Base-by-base conservation (phyloP, 2,113 vertebrate species). In the Grantiella picta region DNA sequence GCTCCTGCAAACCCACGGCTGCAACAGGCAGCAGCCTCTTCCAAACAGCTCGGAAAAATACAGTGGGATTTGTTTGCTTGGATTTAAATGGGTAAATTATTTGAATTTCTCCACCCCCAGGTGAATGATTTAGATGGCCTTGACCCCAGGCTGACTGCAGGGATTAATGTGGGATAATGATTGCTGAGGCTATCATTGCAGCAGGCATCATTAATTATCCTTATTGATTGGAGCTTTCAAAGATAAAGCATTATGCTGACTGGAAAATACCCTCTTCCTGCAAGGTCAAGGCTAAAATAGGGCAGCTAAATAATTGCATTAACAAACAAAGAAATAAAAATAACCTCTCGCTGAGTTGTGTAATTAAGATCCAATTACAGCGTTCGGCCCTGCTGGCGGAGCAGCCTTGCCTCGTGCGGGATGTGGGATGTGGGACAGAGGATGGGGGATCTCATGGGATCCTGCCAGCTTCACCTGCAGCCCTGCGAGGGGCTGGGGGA, bases 181-280 rank as follows among this genome's bases (percentile, higher is more conserved):
- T 99, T 99, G 99, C 99, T 99, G 98, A 99, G 99, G 99, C 99
- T 99, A 99, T 99, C 99, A 99, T 99, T 99, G 99, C 98, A 98
- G 98, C 98, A 98, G 99, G 99, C 99, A 99, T 99, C 99, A 99
- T 99, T 99, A 99, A 99, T 99, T 99, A 99, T 99, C 99, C 98
- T 99, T 99, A 99, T 99, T 99, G 99, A 99, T 99, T 99, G 99
- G 98, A 98, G 98, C 99, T 99, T 99, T 99, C 99, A 98, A 98
- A 99, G 99, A 99, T 99, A 99, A 99, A 99, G 99, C 98, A 98
- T 99, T 99, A 98, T 99, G 99, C 99, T 99, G 99, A 99, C 99
- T 99, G 99, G 98, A 99, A 99, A 99, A 99, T 99, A 99, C 99
- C 99, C 98, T 98, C 98, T 98, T 98, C 97, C 97, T 97, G 95